Evolutionary conservation across 2,888 invertebrate species (phyloP), one percentile per base, ranked within the genome.

Genomic region (Cantharis rustica): DNA sequence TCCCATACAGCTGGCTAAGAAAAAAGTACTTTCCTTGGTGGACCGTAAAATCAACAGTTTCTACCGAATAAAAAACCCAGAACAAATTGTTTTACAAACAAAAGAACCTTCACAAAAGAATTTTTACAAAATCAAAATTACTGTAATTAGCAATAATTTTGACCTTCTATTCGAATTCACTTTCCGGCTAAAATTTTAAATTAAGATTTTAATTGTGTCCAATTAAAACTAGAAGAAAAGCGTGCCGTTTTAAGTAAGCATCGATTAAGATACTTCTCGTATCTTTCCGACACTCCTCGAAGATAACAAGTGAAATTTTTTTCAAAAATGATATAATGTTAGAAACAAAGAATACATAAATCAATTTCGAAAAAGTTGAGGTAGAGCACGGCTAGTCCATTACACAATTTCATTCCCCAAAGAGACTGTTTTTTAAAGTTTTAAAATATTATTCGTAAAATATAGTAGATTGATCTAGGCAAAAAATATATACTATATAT

Each of bases 101-200:
- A 47, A 47, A 64, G 61, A 71, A 71, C 63, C 17, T 64, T 31
- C 27, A 73, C 68, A 15, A 75, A 72, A 69, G 62, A 75, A 64
- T 63, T 69, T 27, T 10, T 3, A 69, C 7, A 72, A 75, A 72
- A 69, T n/a, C 17, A 61, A 70, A 69, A 75, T 72, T 72, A 75
- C 75, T 72, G 68, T 72, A 75, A 75, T 75, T 75, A 75, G 47
- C 47, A 9, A 72, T 47, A 64, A 31, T 75, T 75, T 69, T 72
- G 75, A 72, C 72, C 75, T 75, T 75, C 72, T 72, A 63, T 69
- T 72, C 47, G 69, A 69, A 74, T 72, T 63, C 23, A 20, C 23
- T 31, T 75, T 75, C 75, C 75, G 61, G 73, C 66, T 66, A 66
- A 31, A 73, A n/a, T 69, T 47, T 47, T 47, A n/a, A n/a, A 47